Conservation (phyloP, 2,888 invertebrate species). For the Quadroppia sp. region DNA sequence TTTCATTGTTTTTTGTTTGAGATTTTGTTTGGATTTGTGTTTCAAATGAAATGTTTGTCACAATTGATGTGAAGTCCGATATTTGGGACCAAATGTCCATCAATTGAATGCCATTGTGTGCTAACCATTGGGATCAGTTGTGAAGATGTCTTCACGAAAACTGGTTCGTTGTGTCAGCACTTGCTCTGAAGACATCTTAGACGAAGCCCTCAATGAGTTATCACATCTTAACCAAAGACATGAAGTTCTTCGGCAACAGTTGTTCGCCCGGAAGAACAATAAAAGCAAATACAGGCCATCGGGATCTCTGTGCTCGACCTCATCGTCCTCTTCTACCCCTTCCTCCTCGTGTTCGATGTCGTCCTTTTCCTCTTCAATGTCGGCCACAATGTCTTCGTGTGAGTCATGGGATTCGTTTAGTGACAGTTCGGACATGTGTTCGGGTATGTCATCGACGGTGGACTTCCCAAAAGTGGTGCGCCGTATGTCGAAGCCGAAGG, state of each 20-base stretch:
- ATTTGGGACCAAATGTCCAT: too few species aligned
- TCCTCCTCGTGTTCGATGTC: slow-evolving; percentile 24
- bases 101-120: not conserved
- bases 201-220: slow-evolving; percentile 30
- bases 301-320: slow-evolving; percentile 14
- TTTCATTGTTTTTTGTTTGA: not conserved
- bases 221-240: slow-evolving; percentile 38
- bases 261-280: slow-evolving; percentile 29
- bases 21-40: not conserved
- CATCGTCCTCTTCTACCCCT: slow-evolving; percentile 22
- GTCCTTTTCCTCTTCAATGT: slow-evolving; percentile 40
- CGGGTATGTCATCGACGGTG: slow-evolving; percentile 4
- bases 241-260: slow-evolving; percentile 38
- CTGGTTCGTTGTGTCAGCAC: slow-evolving; percentile 27
- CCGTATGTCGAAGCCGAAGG: slow-evolving; percentile 17
- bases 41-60: not conserved
- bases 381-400: slow-evolving; percentile 40
- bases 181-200: slow-evolving; percentile 29
- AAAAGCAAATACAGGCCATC: slow-evolving; percentile 27
- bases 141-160: slow-evolving; percentile 25
- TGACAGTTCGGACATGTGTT: slow-evolving; percentile 17
- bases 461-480: slow-evolving; percentile 1
- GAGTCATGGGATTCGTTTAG: slow-evolving; percentile 40
- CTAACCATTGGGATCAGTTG: not conserved
- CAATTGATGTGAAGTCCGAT: not conserved